Base-by-base conservation (phyloP, 1,140 invertebrate genomes). In the Lanistes nyassanus region DNA sequence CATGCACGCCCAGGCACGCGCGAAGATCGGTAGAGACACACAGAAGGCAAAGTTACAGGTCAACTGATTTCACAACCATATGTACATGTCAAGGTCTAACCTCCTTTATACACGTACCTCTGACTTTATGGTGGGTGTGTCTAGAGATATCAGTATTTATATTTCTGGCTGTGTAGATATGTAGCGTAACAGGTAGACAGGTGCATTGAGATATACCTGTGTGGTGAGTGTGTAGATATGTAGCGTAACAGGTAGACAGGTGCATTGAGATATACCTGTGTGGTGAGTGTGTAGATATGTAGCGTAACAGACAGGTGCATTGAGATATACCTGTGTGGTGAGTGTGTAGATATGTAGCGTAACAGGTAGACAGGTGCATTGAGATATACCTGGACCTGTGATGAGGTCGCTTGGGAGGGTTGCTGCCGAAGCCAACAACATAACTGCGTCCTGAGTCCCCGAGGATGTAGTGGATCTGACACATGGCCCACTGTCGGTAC, bases 381-480 rank as follows among this genome's bases (percentile, higher is more conserved):
- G 29, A 11, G 42, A 37, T 53, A 72, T 78, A 85, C 86, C 78
- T 76, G 42, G 78, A 75, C 53, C 81, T 74, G 66, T 87, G 85
- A 71, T 86, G 85, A 13, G 85, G 84, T 36, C 90, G n/a, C 87
- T 85, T 84, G 0, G 92, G 92, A 56, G 91, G 91, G 85, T 93
- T 91, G 47, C 86, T 84, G 3, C 92, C 93, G 82, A 91, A 93
- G 19, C 93, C 93, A 26, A 93, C 91, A 0, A 94, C 92, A 81
- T 89, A 94, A 81, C 92, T 93, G 60, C 91, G 88, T 4, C 92
- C 92, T 76, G 85, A 84, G 69, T 91, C 89, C 1, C 93, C 92
- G 2, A 94, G 86, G 75, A 92, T 91, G 82, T 93, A 93, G 79
- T 92, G 82, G 60, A 93, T 91, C 85, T 94, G 93, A 78, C 90